Evolutionary conservation across 2,888 invertebrate genomes (phyloP).

Genomic region (Rhimphoctona megacephalus): DNA sequence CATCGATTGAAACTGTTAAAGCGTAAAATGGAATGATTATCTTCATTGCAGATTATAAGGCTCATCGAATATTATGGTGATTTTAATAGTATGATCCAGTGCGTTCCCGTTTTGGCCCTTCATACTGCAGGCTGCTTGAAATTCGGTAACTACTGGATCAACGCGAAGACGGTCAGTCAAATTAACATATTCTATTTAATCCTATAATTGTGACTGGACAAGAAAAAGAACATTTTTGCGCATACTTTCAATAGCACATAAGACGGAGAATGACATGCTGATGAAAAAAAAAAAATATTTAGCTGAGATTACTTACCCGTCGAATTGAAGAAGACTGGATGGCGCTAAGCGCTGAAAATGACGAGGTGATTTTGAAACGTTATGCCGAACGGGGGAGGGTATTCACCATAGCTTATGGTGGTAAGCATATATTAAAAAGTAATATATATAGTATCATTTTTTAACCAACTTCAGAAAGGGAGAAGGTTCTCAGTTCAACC

Average conservation of each 20-base stretch:
- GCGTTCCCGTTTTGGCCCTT: slow-evolving; percentile 62
- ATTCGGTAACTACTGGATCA: slow-evolving; percentile 58
- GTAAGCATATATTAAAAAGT: slow-evolving; percentile 41
- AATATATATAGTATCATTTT: not conserved
- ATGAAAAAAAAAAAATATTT: not conserved
- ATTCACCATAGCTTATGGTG: slow-evolving; percentile 40
- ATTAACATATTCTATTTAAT: not conserved
- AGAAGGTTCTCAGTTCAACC: too few species aligned
- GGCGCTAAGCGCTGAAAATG: not conserved
- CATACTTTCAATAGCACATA: not conserved
- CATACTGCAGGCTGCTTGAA: slow-evolving; percentile 41
- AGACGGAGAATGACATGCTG: not conserved
- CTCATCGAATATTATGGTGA: slow-evolving; percentile 49
- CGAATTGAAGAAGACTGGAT: slow-evolving; percentile 58
- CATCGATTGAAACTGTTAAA: not conserved
- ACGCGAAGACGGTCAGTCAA: slow-evolving; percentile 58
- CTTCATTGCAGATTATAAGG: slow-evolving; percentile 55
- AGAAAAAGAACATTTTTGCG: not conserved
- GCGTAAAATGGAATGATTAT: not conserved
- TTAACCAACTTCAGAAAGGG: too few species aligned
- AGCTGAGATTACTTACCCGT: slow-evolving; percentile 57
- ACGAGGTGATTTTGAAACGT: slow-evolving; percentile 42
- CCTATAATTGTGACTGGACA: not conserved
- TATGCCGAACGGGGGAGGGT: slow-evolving; percentile 42
- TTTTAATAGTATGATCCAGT: slow-evolving; percentile 54